Base-by-base conservation (phyloP, 2,113 vertebrate species). In the Eubucco bourcierii region DNA sequence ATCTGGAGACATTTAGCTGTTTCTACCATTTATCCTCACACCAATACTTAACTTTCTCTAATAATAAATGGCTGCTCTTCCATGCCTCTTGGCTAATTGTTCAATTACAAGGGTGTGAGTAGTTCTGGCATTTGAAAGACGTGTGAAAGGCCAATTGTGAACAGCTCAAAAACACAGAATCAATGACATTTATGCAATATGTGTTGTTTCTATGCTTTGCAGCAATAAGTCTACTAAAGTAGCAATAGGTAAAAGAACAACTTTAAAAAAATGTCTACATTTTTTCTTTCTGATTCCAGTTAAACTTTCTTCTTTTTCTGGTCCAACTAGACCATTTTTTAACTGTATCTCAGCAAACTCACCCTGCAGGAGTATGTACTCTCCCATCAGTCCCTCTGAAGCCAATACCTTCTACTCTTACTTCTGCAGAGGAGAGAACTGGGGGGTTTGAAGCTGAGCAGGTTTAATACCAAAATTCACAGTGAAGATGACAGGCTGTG, bases 1-100 rank as follows among this genome's bases (percentile, higher is more conserved):
- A 33, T 72, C 90, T 87, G 37, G 75, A 94, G 80, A 95, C 76
- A 72, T 85, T 80, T 53, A 74, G 58, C 72, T 84, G 78, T 94
- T 96, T 86, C 52, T 84, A 94, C 89, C 56, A 63, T 90, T 93
- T 91, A 74, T 78, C 44, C 77, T 96, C 89, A 88, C 67, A 94
- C 91, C 83, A 77, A 80, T 71, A 91, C 25, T 84, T 72, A 95
- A 67, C 86, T 93, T 93, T 93, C 76, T 84, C 64, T 90, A 91
- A 96, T 95, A 91, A 96, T 66, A 90, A 93, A 86, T 63, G 76
- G 70, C 82, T 56, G 23, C 21, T 95, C 44, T 90, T 96, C 86
- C 70, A 80, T 94, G 95, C 93, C 91, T 97, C 72, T 90, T 94
- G 94, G 95, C 92, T 96, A 97, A 97, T 95, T 96, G 93, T 95